Conservation (phyloP, 2,888 invertebrate genomes). For the Trilocha varians region DNA sequence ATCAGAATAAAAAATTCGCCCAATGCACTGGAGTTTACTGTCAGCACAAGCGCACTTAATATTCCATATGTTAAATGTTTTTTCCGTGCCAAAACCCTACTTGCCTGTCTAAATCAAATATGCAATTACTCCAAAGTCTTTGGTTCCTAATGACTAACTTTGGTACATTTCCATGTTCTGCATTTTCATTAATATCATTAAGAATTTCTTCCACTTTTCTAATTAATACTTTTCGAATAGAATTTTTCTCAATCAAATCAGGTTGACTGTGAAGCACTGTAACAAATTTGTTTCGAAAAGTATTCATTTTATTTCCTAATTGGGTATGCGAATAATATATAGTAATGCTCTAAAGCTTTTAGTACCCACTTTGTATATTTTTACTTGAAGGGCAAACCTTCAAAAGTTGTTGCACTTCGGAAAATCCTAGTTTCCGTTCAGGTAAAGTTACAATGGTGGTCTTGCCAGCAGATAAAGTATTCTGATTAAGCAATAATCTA, state of each 20-base stretch:
- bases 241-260: constrained; percentile 26
- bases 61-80: background rate
- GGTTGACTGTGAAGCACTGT: background rate
- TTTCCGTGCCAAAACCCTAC: background rate
- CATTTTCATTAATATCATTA: constrained; percentile 45
- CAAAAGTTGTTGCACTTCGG: constrained; percentile 46
- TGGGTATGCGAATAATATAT: too few relatives aligned
- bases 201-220: constrained; percentile 61
- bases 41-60: too few relatives aligned
- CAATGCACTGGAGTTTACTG: too few relatives aligned
- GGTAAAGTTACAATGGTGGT: constrained; percentile 30
- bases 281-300: too few relatives aligned
- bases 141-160: constrained; percentile 58
- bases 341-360: too few relatives aligned
- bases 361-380: too few relatives aligned
- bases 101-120: constrained; percentile 67
- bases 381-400: constrained; percentile 19
- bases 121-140: constrained; percentile 66
- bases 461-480: constrained; percentile 13
- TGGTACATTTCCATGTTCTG: constrained; percentile 43
- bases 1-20: too few relatives aligned
- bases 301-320: too few relatives aligned
- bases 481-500: constrained; percentile 30
- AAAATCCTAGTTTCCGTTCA: constrained; percentile 48
- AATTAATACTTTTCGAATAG: constrained; percentile 33